These are phyloP conservation scores for Tribolium madens DNA, from an alignment of 1,140 invertebrate genomes.

Conservation along the genomic window DNA sequence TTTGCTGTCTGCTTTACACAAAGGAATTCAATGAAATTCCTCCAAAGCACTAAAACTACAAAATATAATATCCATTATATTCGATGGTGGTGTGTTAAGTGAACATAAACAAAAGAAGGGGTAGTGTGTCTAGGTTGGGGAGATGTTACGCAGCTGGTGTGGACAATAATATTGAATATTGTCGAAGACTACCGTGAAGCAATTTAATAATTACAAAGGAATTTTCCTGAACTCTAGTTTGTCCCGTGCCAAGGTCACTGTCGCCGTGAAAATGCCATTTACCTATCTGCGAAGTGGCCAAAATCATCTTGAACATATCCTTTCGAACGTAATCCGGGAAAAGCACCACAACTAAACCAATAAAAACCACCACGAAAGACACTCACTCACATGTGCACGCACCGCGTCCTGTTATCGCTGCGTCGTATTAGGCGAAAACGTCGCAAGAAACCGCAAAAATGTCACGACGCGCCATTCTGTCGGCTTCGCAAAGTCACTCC, in stretches of 20 bases:
- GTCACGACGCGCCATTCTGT: not conserved
- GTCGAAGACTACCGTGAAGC: not conserved
- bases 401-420: conserved; percentile 8
- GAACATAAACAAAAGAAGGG: not conserved
- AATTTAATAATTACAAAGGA: not conserved
- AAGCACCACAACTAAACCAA: conserved; percentile 13
- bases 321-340: not conserved
- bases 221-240: conserved; percentile 26
- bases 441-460: conserved; percentile 14
- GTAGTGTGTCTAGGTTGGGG: too few relatives aligned
- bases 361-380: conserved; percentile 9
- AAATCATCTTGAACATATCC: conserved; percentile 29
- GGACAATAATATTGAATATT: not conserved
- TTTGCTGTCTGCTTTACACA: not conserved
- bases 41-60: conserved; percentile 1
- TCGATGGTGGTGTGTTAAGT: not conserved
- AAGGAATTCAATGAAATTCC: conserved; percentile 11
- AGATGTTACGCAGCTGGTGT: too few relatives aligned
- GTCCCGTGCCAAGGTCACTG: conserved; percentile 21
- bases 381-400: conserved; percentile 22
- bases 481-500: not conserved
- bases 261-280: not conserved
- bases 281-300: conserved; percentile 29
- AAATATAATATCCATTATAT: conserved; percentile 11
- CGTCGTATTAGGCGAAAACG: not conserved